Base-by-base conservation (phyloP, 2,888 invertebrate species). In the Drosophila recens region DNA sequence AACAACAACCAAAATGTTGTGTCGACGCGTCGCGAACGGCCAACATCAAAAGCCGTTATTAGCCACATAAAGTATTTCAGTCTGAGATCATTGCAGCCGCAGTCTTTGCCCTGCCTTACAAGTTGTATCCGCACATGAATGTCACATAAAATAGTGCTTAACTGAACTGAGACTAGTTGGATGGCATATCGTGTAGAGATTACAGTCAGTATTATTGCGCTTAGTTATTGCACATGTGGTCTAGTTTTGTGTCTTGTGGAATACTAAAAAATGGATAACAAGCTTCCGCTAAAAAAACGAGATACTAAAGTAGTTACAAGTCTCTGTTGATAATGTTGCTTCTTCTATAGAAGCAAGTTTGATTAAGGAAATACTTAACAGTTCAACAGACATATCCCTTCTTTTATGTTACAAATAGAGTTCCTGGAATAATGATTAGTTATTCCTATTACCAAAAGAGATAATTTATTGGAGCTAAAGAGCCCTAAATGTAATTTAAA, bases 121-220 rank as follows among this genome's bases (percentile, higher is more conserved):
- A 51, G 40, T 45, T 61, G 34, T 23, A n/a, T 11, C 57, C 52
- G 64, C n/a, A 38, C 51, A 71, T 79, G 62, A 77, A 71, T 62
- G 75, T 65, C 77, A 48, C 75, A 67, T 77, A 75, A 75, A 62
- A 49, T 59, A 54, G 53, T 30, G 42, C 45, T 58, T 38, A 75
- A 54, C 68, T 68, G 43, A 17, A 8, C 13, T 23, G n/a, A 13
- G 15, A 54, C 45, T 54, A 54, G 46, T 72, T 62, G 58, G 23
- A 46, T 65, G 54, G 57, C 46, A 52, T 58, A 65, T 36, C 10
- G 53, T 56, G 59, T 59, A 40, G 20, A 40, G 23, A 33, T 54
- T 45, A 45, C 15, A 54, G 33, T 67, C 45, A 8, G 17, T 54
- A 66, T 45, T 54, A 27, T 5, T 4, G 20, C 40, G 23, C 23